phyloP scores from a whole-genome alignment of 2,113 vertebrate genomes.

The Alectura lathami region DNA sequence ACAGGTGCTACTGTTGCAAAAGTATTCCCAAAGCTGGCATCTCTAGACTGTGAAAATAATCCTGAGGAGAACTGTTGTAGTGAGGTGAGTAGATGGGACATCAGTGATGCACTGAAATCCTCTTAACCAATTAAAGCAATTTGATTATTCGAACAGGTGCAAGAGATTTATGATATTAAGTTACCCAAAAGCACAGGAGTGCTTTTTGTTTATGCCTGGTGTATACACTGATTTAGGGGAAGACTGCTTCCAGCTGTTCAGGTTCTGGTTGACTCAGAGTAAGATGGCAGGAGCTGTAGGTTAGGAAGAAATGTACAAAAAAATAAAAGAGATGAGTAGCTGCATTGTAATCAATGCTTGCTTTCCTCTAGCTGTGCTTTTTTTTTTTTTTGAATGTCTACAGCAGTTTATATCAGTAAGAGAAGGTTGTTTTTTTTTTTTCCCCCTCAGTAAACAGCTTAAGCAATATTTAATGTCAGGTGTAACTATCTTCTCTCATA shows the following conservation, averaged over 20 bases:
- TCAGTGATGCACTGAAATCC: not conserved
- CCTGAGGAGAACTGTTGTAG: not conserved
- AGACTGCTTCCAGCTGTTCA: not conserved
- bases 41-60: not conserved
- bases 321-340: not conserved
- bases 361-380: not conserved
- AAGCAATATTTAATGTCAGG: not conserved
- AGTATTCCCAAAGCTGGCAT: not conserved
- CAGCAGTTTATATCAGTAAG: not conserved
- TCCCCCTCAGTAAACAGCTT: not conserved
- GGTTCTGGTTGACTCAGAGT: not conserved
- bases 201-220: not conserved
- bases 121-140: not conserved
- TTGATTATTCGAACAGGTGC: not conserved
- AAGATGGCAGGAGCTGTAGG: not conserved
- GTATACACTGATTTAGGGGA: not conserved
- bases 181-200: not conserved
- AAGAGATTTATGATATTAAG: not conserved
- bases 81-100: not conserved
- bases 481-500: not conserved
- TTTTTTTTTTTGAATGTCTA: not conserved
- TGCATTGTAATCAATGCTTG: not conserved
- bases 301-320: not conserved
- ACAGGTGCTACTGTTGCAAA: constrained; percentile 39
- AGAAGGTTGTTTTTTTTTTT: not conserved